Evolutionary conservation across 2,113 vertebrate genomes (phyloP), one percentile per base, ranked within the genome.

Genomic region (Anoplopoma fimbria): DNA sequence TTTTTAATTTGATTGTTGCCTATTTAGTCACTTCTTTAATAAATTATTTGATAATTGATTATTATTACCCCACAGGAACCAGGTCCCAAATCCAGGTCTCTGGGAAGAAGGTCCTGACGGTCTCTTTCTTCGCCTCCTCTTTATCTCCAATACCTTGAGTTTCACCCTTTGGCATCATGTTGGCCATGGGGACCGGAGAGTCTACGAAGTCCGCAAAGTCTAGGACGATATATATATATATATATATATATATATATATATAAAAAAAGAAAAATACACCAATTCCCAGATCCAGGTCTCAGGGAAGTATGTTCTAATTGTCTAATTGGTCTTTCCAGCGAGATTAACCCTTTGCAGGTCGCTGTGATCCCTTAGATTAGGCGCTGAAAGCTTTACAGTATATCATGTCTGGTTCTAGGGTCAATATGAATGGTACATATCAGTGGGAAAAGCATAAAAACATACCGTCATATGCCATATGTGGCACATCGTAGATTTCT

Each of bases 61-160:
- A 63, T 71, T 14, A 51, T 91, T 95, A 98, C 97, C 96, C 92
- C 0, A 97, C 94, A 58, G 88, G 1, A 74, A 97, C 90, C 9
- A 96, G 79, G 38, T 97, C 94, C 97, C 96, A 98, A 82, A 99
- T 94, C 97, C 97, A 98, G 0, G 96, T 97, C 84, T 98, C 97
- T 2, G 97, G 96, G 89, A 99, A 98, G 65, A 94, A 96, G 0
- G 84, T 96, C 69, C 96, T 92, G 71, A 96, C 13, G 0, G 91
- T 96, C 81, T 94, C 91, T 71, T 77, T 72, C 9, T 84, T 71
- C 9, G 63, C 47, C 47, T 58, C 23, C 51, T 25, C 19, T 61
- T 36, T 29, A 29, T 1, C 36, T 34, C n/a, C n/a, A n/a, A n/a
- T n/a, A n/a, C n/a, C n/a, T n/a, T n/a, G n/a, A n/a, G n/a, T n/a